A percentile compares a stretch with the other conserved stretches of the same genome.
phyloP scores from a whole-genome alignment of 23 tunicate species.

The Diplosoma virens region DNA sequence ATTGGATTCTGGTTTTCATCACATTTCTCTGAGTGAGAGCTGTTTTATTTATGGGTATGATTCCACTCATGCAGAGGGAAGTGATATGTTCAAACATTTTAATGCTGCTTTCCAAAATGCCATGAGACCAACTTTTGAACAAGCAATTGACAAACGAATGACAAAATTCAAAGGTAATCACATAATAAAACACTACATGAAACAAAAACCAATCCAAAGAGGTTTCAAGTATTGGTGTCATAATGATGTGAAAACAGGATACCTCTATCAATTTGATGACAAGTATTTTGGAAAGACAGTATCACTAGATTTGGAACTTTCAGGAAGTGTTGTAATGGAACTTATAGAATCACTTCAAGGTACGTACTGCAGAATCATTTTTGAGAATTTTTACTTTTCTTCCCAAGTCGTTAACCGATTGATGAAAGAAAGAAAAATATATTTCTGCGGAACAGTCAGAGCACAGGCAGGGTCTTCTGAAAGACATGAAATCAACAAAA shows the following conservation, averaged over 20 bases:
- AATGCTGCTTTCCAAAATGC: too few species aligned
- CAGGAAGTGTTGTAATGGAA: slow-evolving; percentile 17
- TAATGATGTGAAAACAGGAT: slow-evolving; percentile 15
- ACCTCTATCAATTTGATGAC: slow-evolving; percentile 8
- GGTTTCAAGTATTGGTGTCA: slow-evolving; percentile 11
- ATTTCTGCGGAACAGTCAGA: slow-evolving; percentile 5
- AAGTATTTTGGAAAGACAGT: background rate
- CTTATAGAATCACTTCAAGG: background rate
- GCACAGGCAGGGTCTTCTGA: background rate
- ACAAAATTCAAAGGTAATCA: too few species aligned
- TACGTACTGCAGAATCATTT: slow-evolving; percentile 1
- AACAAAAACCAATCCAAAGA: slow-evolving; percentile 3
- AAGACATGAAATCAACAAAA: slow-evolving; percentile 8
- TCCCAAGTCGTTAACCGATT: background rate
- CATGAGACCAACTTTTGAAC: too few species aligned
- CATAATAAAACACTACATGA: too few species aligned
- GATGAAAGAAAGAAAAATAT: slow-evolving; percentile 20
- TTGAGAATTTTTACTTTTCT: slow-evolving; percentile 11
- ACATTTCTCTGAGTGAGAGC: too few species aligned
- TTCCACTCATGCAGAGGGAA: too few species aligned
- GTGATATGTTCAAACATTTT: too few species aligned
- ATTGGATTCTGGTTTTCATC: too few species aligned
- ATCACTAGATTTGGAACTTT: background rate
- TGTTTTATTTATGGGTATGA: too few species aligned
- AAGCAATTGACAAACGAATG: too few species aligned